phyloP scores from a whole-genome alignment of 2,113 vertebrate genomes.

The Neolamprologus sp. region DNA sequence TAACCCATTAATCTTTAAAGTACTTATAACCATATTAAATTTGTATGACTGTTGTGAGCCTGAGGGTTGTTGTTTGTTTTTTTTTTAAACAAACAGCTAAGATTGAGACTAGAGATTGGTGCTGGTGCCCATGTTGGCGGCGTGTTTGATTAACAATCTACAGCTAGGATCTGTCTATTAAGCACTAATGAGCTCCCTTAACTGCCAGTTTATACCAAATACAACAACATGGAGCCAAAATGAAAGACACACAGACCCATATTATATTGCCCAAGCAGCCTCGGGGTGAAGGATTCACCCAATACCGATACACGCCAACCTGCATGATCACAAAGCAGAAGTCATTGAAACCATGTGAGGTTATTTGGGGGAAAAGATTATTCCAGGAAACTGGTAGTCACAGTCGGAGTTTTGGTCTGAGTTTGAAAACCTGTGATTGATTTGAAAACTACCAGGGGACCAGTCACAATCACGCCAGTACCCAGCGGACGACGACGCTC shows the following conservation, averaged over 20 bases:
- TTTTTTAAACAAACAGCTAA: background rate
- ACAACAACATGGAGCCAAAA: slow-evolving; percentile 1
- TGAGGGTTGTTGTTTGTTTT: accelerated
- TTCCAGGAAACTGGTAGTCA: slow-evolving; percentile 64
- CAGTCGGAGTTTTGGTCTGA: slow-evolving; percentile 32
- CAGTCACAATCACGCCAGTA: slow-evolving; percentile 26
- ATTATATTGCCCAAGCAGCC: slow-evolving; percentile 34
- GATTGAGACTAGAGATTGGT: background rate
- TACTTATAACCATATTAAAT: background rate
- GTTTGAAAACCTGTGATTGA: slow-evolving; percentile 42
- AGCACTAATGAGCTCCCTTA: slow-evolving; percentile 22
- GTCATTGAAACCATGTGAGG: slow-evolving; percentile 58
- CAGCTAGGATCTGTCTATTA: slow-evolving; percentile 1
- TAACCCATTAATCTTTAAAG: background rate
- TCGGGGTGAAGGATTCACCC: slow-evolving; percentile 30
- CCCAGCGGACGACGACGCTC: background rate
- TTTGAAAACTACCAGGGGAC: slow-evolving; percentile 50
- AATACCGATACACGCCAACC: slow-evolving; percentile 29
- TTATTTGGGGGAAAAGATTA: slow-evolving; percentile 35
- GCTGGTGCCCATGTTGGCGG: background rate
- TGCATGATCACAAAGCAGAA: slow-evolving; percentile 49
- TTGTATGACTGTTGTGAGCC: background rate
- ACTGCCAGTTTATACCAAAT: background rate
- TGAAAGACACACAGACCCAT: slow-evolving; percentile 11
- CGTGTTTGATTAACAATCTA: background rate